phyloP scores from a whole-genome alignment of 1,140 invertebrate genomes.

The Babylonia areolata region DNA sequence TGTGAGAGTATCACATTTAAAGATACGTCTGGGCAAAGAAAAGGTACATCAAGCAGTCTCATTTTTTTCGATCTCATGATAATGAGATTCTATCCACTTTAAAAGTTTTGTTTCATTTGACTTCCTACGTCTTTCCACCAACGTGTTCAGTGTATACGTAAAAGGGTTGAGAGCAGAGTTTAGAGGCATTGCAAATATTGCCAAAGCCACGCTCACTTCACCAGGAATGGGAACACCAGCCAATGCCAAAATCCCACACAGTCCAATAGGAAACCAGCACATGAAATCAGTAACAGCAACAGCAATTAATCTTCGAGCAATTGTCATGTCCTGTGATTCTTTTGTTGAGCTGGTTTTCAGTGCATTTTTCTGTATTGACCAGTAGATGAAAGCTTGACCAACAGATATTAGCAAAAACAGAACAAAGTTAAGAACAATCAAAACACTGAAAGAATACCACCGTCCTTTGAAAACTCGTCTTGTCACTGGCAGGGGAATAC shows the following conservation, averaged over 20 bases:
- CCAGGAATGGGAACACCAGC: not conserved
- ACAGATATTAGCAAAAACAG: not conserved
- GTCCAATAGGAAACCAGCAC: not conserved
- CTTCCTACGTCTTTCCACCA: not conserved
- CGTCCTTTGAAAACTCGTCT: not conserved
- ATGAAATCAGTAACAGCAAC: not conserved
- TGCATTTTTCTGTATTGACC: not conserved
- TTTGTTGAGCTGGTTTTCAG: not conserved
- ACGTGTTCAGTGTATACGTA: not conserved
- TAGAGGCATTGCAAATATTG: not conserved
- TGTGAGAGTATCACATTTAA: too few relatives aligned
- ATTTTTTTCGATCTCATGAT: too few relatives aligned
- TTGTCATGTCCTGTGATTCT: not conserved
- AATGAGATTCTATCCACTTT: not conserved
- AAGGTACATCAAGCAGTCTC: too few relatives aligned
- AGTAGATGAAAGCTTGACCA: not conserved
- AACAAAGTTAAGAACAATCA: not conserved
- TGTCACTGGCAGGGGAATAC: slow-evolving; percentile 11
- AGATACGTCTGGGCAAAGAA: too few relatives aligned
- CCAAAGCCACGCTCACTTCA: not conserved
- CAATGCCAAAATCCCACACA: not conserved
- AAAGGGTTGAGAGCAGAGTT: not conserved
- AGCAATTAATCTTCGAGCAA: not conserved
- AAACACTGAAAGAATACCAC: not conserved
- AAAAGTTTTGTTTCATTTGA: not conserved